Base-by-base conservation (phyloP, 2,888 invertebrate species). In the Apodemia duryi region DNA sequence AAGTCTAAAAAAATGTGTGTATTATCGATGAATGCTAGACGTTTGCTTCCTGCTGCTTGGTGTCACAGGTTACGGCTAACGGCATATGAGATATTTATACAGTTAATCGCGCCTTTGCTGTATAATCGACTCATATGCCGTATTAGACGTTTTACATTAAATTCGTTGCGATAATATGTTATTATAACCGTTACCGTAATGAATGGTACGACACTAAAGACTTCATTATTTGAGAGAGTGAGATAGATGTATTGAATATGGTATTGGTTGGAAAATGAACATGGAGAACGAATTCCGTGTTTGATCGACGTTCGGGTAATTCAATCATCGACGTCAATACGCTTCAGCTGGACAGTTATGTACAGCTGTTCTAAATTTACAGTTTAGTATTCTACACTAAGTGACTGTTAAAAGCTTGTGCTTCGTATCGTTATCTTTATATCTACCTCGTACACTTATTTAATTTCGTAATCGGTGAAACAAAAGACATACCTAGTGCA, bases 361-460 rank as follows among this genome's bases (percentile, higher is more conserved):
- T 71, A 74, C 76, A 76, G 76, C 75, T 77, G 77, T 75, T 76
- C 70, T 71, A 75, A 77, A 75, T 75, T 74, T 73, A 70, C 73
- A 72, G 75, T 74, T 72, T 41, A 13, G n/a, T 10, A 51, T 46
- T 3, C 13, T 11, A n/a, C 11, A 63, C 60, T 28, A 49, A 49
- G 49, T n/a, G 5, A 54, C 21, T 54, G 54, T 63, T 51, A 21
- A 6, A 6, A 51, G 21, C 13, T 51, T 51, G n/a, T 51, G 49
- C 5, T 51, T 7, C 5, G 21, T 51, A 51, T 35, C n/a, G 11
- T 13, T 63, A 11, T 32, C 43, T 43, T 54, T 6, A 35, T 13
- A 35, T 29, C n/a, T 51, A 51, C 43, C 29, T 43, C 35, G 51
- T 41, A 38, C 63, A 51, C 35, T 61, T 51, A 65, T 38, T 63